These are phyloP conservation scores for Nycticryphes semicollaris DNA, from an alignment of 2,113 vertebrate species.

Conservation along the genomic window DNA sequence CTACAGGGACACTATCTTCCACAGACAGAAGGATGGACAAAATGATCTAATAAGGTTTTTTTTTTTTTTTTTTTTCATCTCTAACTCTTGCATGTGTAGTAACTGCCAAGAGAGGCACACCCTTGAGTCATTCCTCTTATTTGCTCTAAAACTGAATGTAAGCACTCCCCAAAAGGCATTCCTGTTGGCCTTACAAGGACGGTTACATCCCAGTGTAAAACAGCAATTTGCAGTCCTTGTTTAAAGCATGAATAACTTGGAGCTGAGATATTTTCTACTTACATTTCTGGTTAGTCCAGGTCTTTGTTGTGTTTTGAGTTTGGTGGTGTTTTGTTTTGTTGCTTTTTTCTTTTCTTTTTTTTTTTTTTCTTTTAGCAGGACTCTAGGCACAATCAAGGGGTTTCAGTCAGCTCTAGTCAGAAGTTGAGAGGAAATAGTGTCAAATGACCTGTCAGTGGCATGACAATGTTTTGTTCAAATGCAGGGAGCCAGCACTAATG, in stretches of 20 bases:
- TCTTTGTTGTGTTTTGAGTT: neutral
- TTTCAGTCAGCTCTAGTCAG: neutral
- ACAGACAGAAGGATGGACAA: constrained; percentile 22
- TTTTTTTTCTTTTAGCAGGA: neutral
- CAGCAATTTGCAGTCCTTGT: neutral
- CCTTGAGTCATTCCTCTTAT: neutral
- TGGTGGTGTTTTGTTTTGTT: neutral
- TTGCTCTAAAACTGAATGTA: neutral
- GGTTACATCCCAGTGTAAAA: neutral
- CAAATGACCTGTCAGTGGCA: neutral
- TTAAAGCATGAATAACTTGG: neutral
- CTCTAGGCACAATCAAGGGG: neutral
- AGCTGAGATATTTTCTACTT: neutral
- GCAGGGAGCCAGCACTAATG: neutral
- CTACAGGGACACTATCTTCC: constrained; percentile 12
- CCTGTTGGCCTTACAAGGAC: neutral
- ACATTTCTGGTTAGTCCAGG: neutral
- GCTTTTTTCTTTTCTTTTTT: neutral
- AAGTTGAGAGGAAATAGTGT: neutral
- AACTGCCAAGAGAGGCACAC: constrained; percentile 47
- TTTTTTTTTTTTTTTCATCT: neutral
- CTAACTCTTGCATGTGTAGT: neutral
- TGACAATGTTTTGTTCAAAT: neutral
- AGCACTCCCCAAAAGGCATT: neutral
- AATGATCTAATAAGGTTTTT: constrained; percentile 59